Percentiles rank a stretch among this genome's conserved stretches.
Conservation (phyloP, 1,140 invertebrate species). For the Leptonema lineaticorne region DNA sequence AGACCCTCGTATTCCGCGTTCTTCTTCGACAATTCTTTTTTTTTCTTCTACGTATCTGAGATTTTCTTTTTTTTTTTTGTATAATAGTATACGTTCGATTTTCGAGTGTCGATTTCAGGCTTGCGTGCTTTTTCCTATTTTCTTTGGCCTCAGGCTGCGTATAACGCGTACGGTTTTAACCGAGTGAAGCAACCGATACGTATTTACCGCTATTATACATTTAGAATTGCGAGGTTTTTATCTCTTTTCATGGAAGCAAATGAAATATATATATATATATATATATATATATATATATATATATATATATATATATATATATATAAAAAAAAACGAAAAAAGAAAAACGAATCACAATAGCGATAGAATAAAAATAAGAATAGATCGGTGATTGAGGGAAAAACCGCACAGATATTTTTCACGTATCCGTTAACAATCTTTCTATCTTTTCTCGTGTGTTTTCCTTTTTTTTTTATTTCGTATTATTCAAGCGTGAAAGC, state of each 20-base stretch:
- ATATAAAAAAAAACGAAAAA: too few species aligned
- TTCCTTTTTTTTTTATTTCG: neutral
- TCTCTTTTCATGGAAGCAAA: neutral
- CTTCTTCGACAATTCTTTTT: too few species aligned
- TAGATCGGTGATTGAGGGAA: neutral
- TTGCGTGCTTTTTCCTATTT: neutral
- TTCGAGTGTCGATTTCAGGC: neutral
- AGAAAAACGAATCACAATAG: too few species aligned
- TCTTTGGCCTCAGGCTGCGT: too few species aligned
- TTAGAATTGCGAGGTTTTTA: too few species aligned
- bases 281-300: too few species aligned
- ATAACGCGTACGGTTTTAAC: too few species aligned
- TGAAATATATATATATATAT: neutral
- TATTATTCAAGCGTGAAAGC: neutral
- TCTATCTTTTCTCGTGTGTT: neutral
- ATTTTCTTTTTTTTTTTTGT: too few species aligned
- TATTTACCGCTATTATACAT: too few species aligned
- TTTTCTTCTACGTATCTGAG: too few species aligned
- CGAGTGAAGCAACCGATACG: neutral
- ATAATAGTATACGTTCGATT: neutral
- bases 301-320: neutral
- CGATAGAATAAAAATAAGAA: neutral
- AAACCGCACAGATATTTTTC: neutral
- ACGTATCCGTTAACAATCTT: neutral
- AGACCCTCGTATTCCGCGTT: too few species aligned